Percentiles rank a stretch among this genome's conserved stretches.
phyloP scores from a whole-genome alignment of 1,140 invertebrate genomes.

The Phenacoccus solenopsis region DNA sequence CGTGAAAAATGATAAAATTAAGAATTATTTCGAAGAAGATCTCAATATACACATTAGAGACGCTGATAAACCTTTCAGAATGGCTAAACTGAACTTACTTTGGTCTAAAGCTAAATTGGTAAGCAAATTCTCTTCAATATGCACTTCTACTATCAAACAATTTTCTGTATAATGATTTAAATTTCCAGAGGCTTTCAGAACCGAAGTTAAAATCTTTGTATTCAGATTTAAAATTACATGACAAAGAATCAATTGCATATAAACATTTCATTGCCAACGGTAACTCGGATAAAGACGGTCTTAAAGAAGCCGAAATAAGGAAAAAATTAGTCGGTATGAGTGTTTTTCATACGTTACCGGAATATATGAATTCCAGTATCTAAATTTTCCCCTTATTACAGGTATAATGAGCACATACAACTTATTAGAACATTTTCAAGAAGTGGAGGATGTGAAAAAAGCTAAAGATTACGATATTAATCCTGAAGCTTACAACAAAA shows the following conservation, averaged over 20 bases:
- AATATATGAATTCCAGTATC: background rate
- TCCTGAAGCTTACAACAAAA: constrained; percentile 40
- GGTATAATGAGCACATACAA: constrained; percentile 70
- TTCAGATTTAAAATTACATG: constrained; percentile 79
- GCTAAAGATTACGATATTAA: constrained; percentile 46
- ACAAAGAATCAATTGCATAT: constrained; percentile 74
- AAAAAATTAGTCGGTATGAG: constrained; percentile 57
- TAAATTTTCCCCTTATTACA: constrained; percentile 28
- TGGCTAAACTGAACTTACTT: constrained; percentile 69
- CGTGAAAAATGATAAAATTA: background rate
- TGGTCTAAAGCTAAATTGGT: constrained; percentile 76
- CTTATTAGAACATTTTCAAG: constrained; percentile 64
- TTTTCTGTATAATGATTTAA: constrained; percentile 19
- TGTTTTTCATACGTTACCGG: background rate
- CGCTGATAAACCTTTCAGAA: constrained; percentile 64
- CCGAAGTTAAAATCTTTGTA: constrained; percentile 72
- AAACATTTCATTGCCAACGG: constrained; percentile 72
- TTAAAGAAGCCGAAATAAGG: constrained; percentile 67
- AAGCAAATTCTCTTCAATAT: constrained; percentile 26
- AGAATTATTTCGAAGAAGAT: constrained; percentile 23
- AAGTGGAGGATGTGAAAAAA: constrained; percentile 42
- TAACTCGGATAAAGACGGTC: constrained; percentile 65
- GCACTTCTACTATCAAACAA: constrained; percentile 21
- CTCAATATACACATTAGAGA: constrained; percentile 36
- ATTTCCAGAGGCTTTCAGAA: constrained; percentile 60